Evolutionary conservation across 2,113 vertebrate genomes (phyloP).

Genomic region (Ageneiosus marmoratus): DNA sequence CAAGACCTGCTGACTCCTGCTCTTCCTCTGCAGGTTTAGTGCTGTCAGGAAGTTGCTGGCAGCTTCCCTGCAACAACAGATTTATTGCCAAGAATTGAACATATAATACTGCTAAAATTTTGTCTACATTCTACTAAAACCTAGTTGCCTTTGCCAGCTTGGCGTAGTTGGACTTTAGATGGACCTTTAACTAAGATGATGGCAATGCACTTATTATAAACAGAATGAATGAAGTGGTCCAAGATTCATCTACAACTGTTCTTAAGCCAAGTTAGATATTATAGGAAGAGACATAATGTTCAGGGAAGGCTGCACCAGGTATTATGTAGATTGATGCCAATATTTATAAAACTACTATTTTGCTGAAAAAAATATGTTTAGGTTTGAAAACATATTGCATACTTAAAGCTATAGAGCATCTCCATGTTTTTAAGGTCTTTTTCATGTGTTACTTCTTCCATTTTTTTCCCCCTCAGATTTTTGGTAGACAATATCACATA

Average conservation of each 20-base stretch:
- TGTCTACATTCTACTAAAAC: neutral
- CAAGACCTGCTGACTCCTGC: constrained; percentile 88
- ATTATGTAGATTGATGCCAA: neutral
- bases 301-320: neutral
- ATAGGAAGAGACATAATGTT: neutral
- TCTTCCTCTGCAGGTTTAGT: constrained; percentile 94
- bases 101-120: neutral
- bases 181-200: neutral
- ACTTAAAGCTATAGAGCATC: neutral
- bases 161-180: neutral
- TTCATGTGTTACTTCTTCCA: too few species aligned
- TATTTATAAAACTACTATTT: neutral
- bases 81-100: neutral
- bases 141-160: neutral
- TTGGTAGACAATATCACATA: too few species aligned
- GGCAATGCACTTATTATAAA: neutral
- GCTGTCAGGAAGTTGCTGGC: constrained; percentile 97
- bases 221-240: neutral
- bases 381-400: neutral
- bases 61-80: constrained; percentile 81
- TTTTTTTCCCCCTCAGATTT: too few species aligned
- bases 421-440: too few species aligned
- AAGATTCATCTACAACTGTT: neutral
- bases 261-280: neutral
- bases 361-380: neutral